Evolutionary conservation across 2,797 vertebrate genomes (phyloP).

Genomic region (Phalanger gymnotis): DNA sequence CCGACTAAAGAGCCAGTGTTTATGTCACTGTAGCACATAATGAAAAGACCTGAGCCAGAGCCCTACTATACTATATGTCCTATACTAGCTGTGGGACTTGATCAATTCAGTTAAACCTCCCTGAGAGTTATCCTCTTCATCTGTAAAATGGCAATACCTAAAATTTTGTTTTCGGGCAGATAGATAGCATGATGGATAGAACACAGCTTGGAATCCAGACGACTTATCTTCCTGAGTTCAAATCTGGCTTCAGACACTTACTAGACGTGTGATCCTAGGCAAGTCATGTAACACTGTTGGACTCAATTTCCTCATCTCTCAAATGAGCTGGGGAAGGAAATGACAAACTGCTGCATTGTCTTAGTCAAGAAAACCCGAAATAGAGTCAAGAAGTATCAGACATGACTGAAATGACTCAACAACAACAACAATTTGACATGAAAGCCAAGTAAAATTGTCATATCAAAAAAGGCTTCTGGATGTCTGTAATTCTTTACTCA

Average conservation of each 20-base stretch:
- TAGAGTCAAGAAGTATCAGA: not conserved
- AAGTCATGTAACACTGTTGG: not conserved
- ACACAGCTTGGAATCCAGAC: too few relatives aligned
- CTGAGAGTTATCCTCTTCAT: not conserved
- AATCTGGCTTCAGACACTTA: not conserved
- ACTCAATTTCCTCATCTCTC: not conserved
- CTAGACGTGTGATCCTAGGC: too few relatives aligned
- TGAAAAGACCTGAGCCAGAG: not conserved
- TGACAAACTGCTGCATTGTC: not conserved
- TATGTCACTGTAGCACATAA: not conserved
- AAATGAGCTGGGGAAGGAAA: not conserved
- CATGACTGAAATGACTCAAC: not conserved
- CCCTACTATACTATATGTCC: not conserved
- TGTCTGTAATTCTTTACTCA: not conserved
- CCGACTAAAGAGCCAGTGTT: not conserved
- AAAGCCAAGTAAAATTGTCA: not conserved
- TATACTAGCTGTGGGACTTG: not conserved
- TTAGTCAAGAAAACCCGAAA: not conserved
- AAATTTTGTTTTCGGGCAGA: not conserved
- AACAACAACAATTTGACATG: not conserved
- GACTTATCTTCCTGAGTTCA: not conserved
- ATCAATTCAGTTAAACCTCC: not conserved
- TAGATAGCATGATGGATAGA: not conserved
- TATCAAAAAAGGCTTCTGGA: not conserved
- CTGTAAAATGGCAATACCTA: not conserved